Conservation (phyloP, 2,888 invertebrate genomes). For the Cheilosia vulpina region DNA sequence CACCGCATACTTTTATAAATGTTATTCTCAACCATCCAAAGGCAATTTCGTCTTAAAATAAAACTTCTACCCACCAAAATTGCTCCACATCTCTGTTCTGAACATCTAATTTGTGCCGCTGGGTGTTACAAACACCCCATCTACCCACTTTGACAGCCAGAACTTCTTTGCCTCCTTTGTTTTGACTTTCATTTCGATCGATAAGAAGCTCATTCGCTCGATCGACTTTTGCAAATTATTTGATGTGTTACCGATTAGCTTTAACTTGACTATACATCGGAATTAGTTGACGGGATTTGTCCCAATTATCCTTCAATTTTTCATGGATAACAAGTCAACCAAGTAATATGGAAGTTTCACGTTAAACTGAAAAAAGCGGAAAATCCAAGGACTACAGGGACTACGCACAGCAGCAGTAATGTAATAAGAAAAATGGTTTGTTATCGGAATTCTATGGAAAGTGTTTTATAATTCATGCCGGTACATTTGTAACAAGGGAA, state of each 20-base stretch:
- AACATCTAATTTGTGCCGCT: too few relatives aligned
- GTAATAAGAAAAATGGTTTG: background rate
- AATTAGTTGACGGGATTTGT: slow-evolving; percentile 8
- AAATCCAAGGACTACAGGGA: background rate
- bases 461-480: background rate
- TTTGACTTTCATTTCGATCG: background rate
- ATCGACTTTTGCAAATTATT: background rate
- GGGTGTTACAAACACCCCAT: too few relatives aligned
- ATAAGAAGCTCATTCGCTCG: too few relatives aligned
- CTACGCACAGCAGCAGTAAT: too few relatives aligned
- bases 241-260: slow-evolving; percentile 1
- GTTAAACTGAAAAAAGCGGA: background rate
- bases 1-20: too few relatives aligned
- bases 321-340: slow-evolving; percentile 1
- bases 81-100: too few relatives aligned
- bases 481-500: background rate
- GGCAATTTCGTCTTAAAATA: too few relatives aligned
- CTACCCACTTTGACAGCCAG: too few relatives aligned
- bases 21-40: too few relatives aligned
- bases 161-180: background rate
- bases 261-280: background rate
- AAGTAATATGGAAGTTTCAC: slow-evolving; percentile 12
- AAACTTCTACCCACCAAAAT: too few relatives aligned
- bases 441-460: background rate
- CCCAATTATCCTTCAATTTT: slow-evolving; percentile 15